Base-by-base conservation (phyloP, 2,888 invertebrate species). In the Drosophila meridiana region DNA sequence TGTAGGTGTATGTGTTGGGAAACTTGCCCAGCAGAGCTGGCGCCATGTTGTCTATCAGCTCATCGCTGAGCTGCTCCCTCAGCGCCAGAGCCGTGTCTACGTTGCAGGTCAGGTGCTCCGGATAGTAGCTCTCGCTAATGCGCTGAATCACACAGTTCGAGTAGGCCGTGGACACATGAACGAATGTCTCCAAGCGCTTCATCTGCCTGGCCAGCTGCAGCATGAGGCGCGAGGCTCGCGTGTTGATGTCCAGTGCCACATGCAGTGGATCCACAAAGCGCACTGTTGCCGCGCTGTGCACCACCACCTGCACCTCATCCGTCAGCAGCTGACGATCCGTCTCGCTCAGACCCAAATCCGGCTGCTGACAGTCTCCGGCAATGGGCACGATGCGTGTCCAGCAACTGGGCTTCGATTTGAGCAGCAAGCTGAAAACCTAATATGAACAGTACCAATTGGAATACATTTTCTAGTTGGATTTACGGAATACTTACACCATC, bases 271-370 rank as follows among this genome's bases (percentile, higher is more conserved):
- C 97, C 90, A 96, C 95, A 87, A 97, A 97, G 20, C 93, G 90
- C 6, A 99, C 97, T 0, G 98, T 98, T 1, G 99, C 99, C 0
- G 99, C 99, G 9, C 96, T 96, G 91, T 99, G 98, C 92, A 99
- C 96, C 9, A 96, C 94, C 66, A 96, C 93, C 82, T 95, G 94
- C 58, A 92, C 91, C 59, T 92, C 85, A 26, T 91, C 81, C 36
- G 77, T 71, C 28, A 94, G 74, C 48, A 90, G 56, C 56, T 80
- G 73, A 2, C 92, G 89, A 75, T 94, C 93, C 42, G 82, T 76
- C 20, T 80, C 67, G 40, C 91, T 91, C n/a, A 94, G 90, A 11
- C 93, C 94, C 52, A 94, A 77, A 36, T 90, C 91, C 2, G 90
- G 84, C 30, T 90, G 66, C 43, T 82, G 73, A 69, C 93, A 93